phyloP scores from a whole-genome alignment of 37 sponge, comb jelly and placozoan species.

The Mnemiopsis leidyi region DNA sequence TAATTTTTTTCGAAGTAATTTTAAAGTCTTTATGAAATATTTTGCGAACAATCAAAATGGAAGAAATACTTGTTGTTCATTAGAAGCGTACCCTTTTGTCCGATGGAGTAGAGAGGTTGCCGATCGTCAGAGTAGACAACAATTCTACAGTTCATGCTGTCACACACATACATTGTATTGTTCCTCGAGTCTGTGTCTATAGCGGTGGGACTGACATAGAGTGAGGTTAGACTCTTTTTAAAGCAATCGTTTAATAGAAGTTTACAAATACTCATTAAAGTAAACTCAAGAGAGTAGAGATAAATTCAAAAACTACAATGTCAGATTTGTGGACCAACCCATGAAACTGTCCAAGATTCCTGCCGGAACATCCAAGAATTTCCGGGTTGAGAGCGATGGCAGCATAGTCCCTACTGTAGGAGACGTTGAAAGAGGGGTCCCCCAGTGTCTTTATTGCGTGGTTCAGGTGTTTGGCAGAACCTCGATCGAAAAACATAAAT shows the following conservation, averaged over 20 bases:
- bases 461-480: constrained; percentile 28
- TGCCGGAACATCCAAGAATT: background rate
- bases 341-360: background rate
- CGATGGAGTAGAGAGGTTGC: constrained; percentile 39
- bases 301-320: too few species aligned
- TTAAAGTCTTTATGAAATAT: too few species aligned
- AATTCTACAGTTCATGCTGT: constrained; percentile 27
- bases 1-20: too few species aligned
- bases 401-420: constrained; percentile 26
- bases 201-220: constrained; percentile 16
- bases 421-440: constrained; percentile 23
- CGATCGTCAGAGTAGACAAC: background rate
- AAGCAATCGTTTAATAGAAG: too few species aligned
- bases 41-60: too few species aligned
- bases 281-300: too few species aligned
- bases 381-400: constrained; percentile 39
- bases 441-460: constrained; percentile 10
- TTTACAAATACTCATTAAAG: too few species aligned
- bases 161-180: constrained; percentile 47
- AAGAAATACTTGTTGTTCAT: background rate
- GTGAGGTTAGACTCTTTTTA: too few species aligned
- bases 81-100: constrained; percentile 1
- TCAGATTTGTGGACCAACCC: background rate
- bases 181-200: background rate
- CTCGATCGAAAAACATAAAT: constrained; percentile 18